A percentile compares a stretch with the other conserved stretches of the same genome.
Evolutionary conservation across 2,113 vertebrate species (phyloP).

Genomic region (Phycodurus eques): DNA sequence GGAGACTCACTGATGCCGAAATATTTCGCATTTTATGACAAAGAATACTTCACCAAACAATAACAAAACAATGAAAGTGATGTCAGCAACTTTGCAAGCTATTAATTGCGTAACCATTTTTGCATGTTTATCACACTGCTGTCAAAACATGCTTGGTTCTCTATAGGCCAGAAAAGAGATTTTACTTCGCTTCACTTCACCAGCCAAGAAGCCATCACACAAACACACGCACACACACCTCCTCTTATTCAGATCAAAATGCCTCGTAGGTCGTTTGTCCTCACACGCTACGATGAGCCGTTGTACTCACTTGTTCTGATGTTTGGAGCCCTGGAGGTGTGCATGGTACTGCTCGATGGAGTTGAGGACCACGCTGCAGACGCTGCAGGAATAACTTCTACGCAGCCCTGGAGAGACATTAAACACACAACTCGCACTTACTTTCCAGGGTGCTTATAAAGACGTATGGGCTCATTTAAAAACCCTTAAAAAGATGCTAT

Average conservation of each 20-base stretch:
- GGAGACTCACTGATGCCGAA: too few relatives aligned
- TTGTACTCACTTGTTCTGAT: slow-evolving; percentile 80
- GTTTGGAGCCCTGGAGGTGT: slow-evolving; percentile 81
- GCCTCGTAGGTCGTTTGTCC: neutral
- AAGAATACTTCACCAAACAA: neutral
- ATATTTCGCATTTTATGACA: neutral
- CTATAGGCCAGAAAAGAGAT: neutral
- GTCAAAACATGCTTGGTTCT: neutral
- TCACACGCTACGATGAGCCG: neutral
- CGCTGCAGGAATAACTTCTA: slow-evolving; percentile 77
- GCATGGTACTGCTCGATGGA: slow-evolving; percentile 81
- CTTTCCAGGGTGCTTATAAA: neutral
- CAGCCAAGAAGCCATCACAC: neutral
- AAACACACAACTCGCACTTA: slow-evolving; percentile 21
- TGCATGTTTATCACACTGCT: neutral
- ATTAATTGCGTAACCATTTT: neutral
- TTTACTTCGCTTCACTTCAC: neutral
- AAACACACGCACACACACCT: neutral
- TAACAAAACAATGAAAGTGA: neutral
- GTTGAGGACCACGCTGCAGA: slow-evolving; percentile 79
- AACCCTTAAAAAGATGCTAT: slow-evolving; percentile 2
- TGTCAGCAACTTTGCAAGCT: neutral
- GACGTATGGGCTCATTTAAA: slow-evolving; percentile 4
- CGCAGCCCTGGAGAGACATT: slow-evolving; percentile 65
- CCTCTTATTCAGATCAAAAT: slow-evolving; percentile 4